Conservation (phyloP, 2,113 vertebrate genomes). For the Hymenochirus boettgeri region DNA sequence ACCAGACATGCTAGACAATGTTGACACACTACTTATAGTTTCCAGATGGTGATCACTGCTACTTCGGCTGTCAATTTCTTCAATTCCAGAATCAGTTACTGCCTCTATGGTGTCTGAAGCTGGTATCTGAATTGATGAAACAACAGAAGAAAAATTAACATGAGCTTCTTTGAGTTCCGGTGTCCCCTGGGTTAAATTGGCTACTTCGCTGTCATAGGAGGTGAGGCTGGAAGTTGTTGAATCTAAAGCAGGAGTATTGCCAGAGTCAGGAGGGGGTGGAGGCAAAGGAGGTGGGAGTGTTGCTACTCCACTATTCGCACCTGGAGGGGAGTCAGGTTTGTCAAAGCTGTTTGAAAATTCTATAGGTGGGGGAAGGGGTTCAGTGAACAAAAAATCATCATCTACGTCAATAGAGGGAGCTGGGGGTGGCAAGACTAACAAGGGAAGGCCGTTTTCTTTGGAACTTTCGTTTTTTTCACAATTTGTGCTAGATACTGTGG, state of each 20-base stretch:
- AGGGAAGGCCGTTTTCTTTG: slow-evolving; percentile 62
- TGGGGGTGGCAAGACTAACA: slow-evolving; percentile 82
- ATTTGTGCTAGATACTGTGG: slow-evolving; percentile 31
- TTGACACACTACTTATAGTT: slow-evolving; percentile 72
- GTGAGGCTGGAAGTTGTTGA: slow-evolving; percentile 86
- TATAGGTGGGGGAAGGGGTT: slow-evolving; percentile 82
- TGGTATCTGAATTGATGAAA: slow-evolving; percentile 63
- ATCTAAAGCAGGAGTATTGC: slow-evolving; percentile 73
- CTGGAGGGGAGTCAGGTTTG: slow-evolving; percentile 58
- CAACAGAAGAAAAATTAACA: slow-evolving; percentile 60
- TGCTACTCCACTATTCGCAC: slow-evolving; percentile 4
- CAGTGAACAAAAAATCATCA: slow-evolving; percentile 83
- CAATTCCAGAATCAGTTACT: slow-evolving; percentile 85
- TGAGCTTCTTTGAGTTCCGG: slow-evolving; percentile 58
- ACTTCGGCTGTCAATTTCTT: slow-evolving; percentile 88
- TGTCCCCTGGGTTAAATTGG: slow-evolving; percentile 78
- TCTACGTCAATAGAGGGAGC: slow-evolving; percentile 84
- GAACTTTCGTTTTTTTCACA: slow-evolving; percentile 12
- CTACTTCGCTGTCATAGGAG: slow-evolving; percentile 88
- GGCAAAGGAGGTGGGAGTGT: slow-evolving; percentile 48
- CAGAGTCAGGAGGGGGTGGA: slow-evolving; percentile 54
- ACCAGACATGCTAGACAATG: slow-evolving; percentile 60
- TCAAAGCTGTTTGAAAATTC: slow-evolving; percentile 93
- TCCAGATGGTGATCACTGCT: slow-evolving; percentile 90
- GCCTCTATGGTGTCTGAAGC: slow-evolving; percentile 76